phyloP scores from a whole-genome alignment of 1,140 invertebrate genomes.

The Drosophila simulans region DNA sequence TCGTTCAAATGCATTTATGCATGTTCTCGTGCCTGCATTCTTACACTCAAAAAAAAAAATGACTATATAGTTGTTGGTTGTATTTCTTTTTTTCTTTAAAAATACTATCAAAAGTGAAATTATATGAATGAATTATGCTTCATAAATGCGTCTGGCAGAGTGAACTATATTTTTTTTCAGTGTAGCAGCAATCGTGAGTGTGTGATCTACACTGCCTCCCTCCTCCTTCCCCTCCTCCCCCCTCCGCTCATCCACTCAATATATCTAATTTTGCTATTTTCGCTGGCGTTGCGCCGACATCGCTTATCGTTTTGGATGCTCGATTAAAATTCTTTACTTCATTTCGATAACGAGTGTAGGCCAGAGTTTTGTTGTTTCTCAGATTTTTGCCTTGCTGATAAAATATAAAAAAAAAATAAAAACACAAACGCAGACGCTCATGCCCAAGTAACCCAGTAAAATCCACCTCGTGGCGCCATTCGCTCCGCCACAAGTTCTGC shows the following conservation, averaged over 20 bases:
- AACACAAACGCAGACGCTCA: slow-evolving; percentile 15
- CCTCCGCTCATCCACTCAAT: neutral
- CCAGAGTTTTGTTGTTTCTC: neutral
- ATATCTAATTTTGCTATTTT: slow-evolving; percentile 9
- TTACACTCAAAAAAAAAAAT: neutral
- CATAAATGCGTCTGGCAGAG: too few relatives aligned
- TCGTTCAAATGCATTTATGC: slow-evolving; percentile 35
- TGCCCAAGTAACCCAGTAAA: slow-evolving; percentile 56
- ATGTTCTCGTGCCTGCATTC: slow-evolving; percentile 8
- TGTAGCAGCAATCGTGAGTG: slow-evolving; percentile 6
- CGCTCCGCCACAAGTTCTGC: neutral
- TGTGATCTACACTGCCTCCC: slow-evolving; percentile 1
- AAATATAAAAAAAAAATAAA: slow-evolving; percentile 27
- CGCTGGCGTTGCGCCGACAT: slow-evolving; percentile 43
- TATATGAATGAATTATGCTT: too few relatives aligned
- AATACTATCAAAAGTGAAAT: too few relatives aligned
- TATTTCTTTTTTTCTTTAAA: neutral
- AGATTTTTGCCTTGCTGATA: slow-evolving; percentile 50
- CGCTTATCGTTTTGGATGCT: slow-evolving; percentile 75
- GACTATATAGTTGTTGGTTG: neutral
- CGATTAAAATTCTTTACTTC: slow-evolving; percentile 80
- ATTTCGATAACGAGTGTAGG: slow-evolving; percentile 60
- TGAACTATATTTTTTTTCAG: neutral
- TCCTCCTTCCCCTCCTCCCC: neutral
- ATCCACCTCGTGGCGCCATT: neutral